Evolutionary conservation across 2,113 vertebrate genomes (phyloP).

Genomic region (Silurus asotus): DNA sequence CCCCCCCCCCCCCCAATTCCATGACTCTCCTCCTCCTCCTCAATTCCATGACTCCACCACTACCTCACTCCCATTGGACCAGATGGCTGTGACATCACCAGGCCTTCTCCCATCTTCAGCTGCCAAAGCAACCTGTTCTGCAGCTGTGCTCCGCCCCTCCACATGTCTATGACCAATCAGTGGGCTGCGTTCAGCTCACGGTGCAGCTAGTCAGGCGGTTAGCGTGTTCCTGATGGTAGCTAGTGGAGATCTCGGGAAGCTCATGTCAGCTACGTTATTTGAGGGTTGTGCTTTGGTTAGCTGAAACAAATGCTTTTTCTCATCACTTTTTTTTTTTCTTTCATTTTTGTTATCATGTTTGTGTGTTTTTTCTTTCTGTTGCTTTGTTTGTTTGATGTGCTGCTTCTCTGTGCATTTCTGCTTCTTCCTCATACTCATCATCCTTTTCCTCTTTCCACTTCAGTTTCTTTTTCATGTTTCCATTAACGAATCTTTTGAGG

Average conservation of each 20-base stretch:
- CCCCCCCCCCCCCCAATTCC: not conserved
- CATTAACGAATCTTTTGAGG: not conserved
- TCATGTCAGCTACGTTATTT: not conserved
- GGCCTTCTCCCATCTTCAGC: constrained; percentile 49
- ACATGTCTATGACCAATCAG: constrained; percentile 27
- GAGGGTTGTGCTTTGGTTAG: constrained; percentile 46
- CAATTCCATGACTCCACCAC: constrained; percentile 13
- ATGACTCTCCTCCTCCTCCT: constrained; percentile 15
- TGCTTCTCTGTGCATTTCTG: constrained; percentile 39
- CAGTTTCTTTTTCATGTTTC: not conserved
- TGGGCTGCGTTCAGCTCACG: constrained; percentile 20
- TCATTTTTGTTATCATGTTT: not conserved
- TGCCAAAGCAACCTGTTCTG: constrained; percentile 57
- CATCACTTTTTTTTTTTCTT: constrained; percentile 40
- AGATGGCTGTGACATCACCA: constrained; percentile 46
- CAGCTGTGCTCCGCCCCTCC: constrained; percentile 11
- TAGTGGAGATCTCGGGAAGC: not conserved
- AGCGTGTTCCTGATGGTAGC: not conserved
- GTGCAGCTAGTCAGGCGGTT: constrained; percentile 28
- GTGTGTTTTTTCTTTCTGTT: constrained; percentile 59
- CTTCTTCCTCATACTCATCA: not conserved
- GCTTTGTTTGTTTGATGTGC: constrained; percentile 57
- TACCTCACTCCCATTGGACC: constrained; percentile 37
- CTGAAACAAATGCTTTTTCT: constrained; percentile 58
- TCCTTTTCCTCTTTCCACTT: constrained; percentile 19